Percentiles rank a stretch among this genome's conserved stretches.
Evolutionary conservation across 2,888 invertebrate genomes (phyloP).

Genomic region (Bombylius discolor): DNA sequence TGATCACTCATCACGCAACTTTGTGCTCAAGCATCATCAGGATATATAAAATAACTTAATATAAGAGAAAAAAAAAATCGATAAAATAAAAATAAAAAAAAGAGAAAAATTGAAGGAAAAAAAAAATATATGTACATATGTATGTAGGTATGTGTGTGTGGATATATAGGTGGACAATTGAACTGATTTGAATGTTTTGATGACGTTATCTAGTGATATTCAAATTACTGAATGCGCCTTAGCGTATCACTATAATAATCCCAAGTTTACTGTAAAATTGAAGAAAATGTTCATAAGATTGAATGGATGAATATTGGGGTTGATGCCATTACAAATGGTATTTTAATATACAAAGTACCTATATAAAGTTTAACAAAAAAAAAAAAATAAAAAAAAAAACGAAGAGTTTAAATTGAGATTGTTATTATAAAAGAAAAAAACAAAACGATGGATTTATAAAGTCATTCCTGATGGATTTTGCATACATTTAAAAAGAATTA

Average conservation of each 20-base stretch:
- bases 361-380: too few species aligned
- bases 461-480: conserved; percentile 10
- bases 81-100: too few species aligned
- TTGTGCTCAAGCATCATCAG: neutral
- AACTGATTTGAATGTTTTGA: conserved; percentile 14
- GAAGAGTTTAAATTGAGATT: too few species aligned
- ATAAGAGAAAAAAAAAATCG: neutral
- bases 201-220: conserved; percentile 14
- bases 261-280: too few species aligned
- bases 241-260: neutral
- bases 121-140: too few species aligned
- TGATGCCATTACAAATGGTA: too few species aligned
- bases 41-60: neutral
- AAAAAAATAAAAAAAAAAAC: too few species aligned
- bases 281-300: too few species aligned
- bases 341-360: too few species aligned
- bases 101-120: too few species aligned
- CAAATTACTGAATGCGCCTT: conserved; percentile 8
- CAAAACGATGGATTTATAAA: conserved; percentile 8
- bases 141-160: neutral
- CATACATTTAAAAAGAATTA: neutral
- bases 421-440: too few species aligned
- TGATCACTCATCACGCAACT: conserved; percentile 14
- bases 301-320: too few species aligned
- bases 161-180: conserved; percentile 2